A percentile compares a stretch with the other conserved stretches of the same genome.
Conservation (phyloP, 2,113 vertebrate species). For the Abramis brama region DNA sequence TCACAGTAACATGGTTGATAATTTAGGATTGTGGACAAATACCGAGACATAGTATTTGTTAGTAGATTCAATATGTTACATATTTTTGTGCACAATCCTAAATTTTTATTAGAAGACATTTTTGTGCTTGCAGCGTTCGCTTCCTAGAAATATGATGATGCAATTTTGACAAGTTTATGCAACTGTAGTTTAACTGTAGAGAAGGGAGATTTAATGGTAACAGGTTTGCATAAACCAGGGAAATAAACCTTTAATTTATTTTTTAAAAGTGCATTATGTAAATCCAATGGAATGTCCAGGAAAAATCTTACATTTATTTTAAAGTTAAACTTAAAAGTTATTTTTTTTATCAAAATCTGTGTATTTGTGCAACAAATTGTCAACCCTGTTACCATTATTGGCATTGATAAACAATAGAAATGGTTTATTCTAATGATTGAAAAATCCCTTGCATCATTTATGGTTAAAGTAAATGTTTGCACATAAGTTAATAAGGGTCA, state of each 20-base stretch:
- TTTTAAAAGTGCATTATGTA: neutral
- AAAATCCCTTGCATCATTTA: neutral
- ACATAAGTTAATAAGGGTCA: neutral
- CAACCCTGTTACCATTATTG: neutral
- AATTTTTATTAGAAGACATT: neutral
- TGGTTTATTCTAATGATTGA: no score
- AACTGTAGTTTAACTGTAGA: neutral
- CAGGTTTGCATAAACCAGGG: neutral
- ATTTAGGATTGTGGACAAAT: neutral
- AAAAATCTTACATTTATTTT: neutral
- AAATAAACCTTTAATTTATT: neutral
- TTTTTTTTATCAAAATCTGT: neutral
- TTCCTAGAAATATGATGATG: neutral
- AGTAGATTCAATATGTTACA: no score
- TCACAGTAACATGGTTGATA: neutral
- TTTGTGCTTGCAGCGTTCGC: neutral
- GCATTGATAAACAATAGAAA: neutral
- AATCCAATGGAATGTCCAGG: neutral
- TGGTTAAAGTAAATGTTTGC: neutral
- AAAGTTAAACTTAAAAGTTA: no score
- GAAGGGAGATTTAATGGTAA: neutral
- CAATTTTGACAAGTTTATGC: neutral
- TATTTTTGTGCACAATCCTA: no score
- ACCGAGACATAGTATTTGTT: neutral
- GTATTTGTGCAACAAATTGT: neutral